Evolutionary conservation across 2,797 vertebrate species (phyloP).

Genomic region (Enteromius paludinosus): DNA sequence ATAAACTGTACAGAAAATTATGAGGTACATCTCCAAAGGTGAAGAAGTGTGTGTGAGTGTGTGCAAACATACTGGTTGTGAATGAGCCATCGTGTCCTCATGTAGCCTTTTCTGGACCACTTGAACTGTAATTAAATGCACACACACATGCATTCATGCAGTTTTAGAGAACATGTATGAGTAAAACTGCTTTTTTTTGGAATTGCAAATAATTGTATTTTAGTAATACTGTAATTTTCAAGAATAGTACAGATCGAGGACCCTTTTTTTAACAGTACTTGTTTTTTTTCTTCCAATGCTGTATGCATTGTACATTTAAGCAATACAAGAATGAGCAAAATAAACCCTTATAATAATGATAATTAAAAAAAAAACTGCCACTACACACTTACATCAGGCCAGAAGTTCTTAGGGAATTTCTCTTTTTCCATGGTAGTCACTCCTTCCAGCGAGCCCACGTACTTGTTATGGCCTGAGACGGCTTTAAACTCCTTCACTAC

Average conservation of each 20-base stretch:
- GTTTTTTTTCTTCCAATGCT: neutral
- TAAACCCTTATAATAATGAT: neutral
- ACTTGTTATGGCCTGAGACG: slow-evolving; percentile 72
- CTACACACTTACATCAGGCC: slow-evolving; percentile 81
- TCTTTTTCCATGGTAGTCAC: slow-evolving; percentile 82
- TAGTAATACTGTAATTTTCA: neutral
- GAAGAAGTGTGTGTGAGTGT: neutral
- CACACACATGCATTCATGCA: slow-evolving; percentile 13
- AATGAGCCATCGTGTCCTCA: slow-evolving; percentile 85
- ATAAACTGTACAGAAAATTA: slow-evolving; percentile 9
- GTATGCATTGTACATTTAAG: neutral
- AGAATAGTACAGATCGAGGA: neutral
- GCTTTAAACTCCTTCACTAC: slow-evolving; percentile 79
- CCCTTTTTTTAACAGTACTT: neutral
- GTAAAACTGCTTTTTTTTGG: neutral
- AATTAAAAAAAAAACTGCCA: too few relatives aligned
- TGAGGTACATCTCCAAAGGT: neutral
- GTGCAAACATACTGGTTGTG: slow-evolving; percentile 82
- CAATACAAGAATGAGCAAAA: neutral
- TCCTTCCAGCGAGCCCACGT: slow-evolving; percentile 72
- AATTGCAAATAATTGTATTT: neutral
- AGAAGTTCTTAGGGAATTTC: slow-evolving; percentile 84
- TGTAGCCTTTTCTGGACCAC: slow-evolving; percentile 88
- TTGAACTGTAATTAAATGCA: slow-evolving; percentile 78
- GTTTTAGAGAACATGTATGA: neutral